These are phyloP conservation scores for Siniperca obscura DNA, from an alignment of 2,797 vertebrate genomes.

Conservation along the genomic window DNA sequence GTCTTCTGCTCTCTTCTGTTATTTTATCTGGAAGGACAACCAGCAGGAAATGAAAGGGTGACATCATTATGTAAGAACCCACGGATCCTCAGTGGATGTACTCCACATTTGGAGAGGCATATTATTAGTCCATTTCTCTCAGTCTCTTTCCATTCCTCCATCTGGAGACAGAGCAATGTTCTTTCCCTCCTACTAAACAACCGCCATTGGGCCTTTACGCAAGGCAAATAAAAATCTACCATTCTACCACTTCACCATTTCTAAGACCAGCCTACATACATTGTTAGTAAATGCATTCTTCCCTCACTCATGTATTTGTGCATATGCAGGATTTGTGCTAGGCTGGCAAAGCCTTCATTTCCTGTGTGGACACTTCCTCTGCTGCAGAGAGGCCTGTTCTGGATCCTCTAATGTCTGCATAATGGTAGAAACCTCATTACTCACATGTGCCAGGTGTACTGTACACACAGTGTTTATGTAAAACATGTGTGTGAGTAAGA, in stretches of 20 bases:
- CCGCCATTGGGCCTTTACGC: background rate
- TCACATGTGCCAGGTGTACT: slow-evolving; percentile 31
- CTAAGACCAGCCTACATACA: background rate
- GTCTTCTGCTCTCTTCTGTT: slow-evolving; percentile 39
- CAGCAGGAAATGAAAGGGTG: slow-evolving; percentile 76
- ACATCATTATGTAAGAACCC: slow-evolving; percentile 77
- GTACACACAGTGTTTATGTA: background rate
- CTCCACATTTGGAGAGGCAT: slow-evolving; percentile 68
- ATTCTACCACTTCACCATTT: background rate
- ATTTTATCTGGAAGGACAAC: slow-evolving; percentile 54
- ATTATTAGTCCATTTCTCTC: slow-evolving; percentile 57
- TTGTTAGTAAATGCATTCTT: background rate
- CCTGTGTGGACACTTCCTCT: slow-evolving; percentile 57
- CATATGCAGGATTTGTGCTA: slow-evolving; percentile 54
- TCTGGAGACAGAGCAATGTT: slow-evolving; percentile 26
- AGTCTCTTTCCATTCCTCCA: slow-evolving; percentile 35
- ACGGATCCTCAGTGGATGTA: slow-evolving; percentile 65
- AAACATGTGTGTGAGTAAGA: slow-evolving; percentile 10
- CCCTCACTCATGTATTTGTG: slow-evolving; percentile 7
- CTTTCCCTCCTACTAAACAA: slow-evolving; percentile 17
- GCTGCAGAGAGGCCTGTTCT: slow-evolving; percentile 28
- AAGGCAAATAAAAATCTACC: slow-evolving; percentile 15
- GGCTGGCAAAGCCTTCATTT: slow-evolving; percentile 57
- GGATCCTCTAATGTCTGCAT: slow-evolving; percentile 31
- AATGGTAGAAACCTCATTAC: slow-evolving; percentile 19